Evolutionary conservation across 2,113 vertebrate species (phyloP), one percentile per base, ranked within the genome.

Genomic region (Arizona elegans): DNA sequence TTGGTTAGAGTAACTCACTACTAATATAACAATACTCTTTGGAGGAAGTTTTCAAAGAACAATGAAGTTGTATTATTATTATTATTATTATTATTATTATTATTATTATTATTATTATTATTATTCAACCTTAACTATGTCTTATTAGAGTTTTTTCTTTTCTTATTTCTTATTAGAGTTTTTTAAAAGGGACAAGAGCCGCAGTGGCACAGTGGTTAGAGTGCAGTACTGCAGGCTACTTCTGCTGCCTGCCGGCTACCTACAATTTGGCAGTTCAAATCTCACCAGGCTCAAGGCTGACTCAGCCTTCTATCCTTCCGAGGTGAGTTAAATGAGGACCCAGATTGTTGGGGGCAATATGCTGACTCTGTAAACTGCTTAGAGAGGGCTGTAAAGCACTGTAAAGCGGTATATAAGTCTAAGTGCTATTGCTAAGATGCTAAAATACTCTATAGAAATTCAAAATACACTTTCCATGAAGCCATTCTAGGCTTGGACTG

Each of bases 21-120:
- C 75, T 65, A 90, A 93, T 90, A 87, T 87, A 90, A 90, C 47
- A 93, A 90, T 93, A 65, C 47, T 90, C 92, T 86, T 90, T 47
- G 92, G 92, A 90, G 52, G 55, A 90, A 86, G 9, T 10, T 90
- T 93, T 93, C 92, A 90, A 90, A 81, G 75, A 93, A 65, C 47
- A 43, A 47, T 90, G 21, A 86, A 11, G 43, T 86, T 65, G 47
- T 54, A 38, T 38, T 38, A 38, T 38, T 38, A 38, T 38, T 38
- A 38, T 38, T 38, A 38, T 38, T 38, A 38, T 38, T 38, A 38
- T 38, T 43, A 43, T 43, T 43, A 43, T 43, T 43, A 43, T 43
- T 43, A 43, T 43, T 43, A 43, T 43, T 43, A 43, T 43, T 43
- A 43, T 43, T 43, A 43, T 93, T 93, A 53, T 86, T 65, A 90